Percentiles rank a stretch among this genome's conserved stretches.
These are phyloP conservation scores for Sanderia malayensis DNA, from an alignment of 30 jellyfish, hydroid and myxozoan species.

Conservation along the genomic window DNA sequence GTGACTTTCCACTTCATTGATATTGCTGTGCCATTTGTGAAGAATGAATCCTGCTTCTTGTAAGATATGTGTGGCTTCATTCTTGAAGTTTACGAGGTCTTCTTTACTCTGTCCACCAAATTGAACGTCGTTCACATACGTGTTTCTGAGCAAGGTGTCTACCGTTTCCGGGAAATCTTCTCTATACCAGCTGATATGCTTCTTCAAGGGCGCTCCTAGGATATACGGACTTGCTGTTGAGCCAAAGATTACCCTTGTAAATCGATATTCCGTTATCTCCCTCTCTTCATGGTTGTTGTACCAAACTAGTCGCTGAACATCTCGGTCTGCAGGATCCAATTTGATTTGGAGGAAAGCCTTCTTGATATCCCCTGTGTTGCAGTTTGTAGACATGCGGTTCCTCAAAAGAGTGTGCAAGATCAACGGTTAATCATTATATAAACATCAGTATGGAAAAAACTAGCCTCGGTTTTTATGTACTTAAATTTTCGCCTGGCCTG, in stretches of 20 bases:
- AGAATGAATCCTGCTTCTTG: slow-evolving; percentile 53
- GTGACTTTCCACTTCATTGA: slow-evolving; percentile 17
- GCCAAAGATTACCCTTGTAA: slow-evolving; percentile 52
- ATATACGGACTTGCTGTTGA: slow-evolving; percentile 46
- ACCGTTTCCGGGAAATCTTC: slow-evolving; percentile 49
- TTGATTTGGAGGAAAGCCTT: slow-evolving; percentile 47
- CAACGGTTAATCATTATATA: too few relatives aligned
- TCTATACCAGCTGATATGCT: slow-evolving; percentile 44
- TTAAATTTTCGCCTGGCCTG: too few relatives aligned
- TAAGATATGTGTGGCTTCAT: slow-evolving; percentile 46
- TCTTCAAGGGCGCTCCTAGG: slow-evolving; percentile 49
- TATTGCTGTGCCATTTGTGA: slow-evolving; percentile 66
- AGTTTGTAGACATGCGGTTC: slow-evolving; percentile 45
- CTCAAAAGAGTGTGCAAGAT: slow-evolving; percentile 45
- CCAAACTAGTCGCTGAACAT: slow-evolving; percentile 45
- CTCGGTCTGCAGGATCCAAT: slow-evolving; percentile 58
- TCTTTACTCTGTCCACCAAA: slow-evolving; percentile 29
- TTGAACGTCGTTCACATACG: slow-evolving; percentile 63
- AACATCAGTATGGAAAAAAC: too few relatives aligned
- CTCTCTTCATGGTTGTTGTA: slow-evolving; percentile 35
- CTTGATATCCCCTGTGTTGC: slow-evolving; percentile 58
- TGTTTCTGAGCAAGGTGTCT: slow-evolving; percentile 49
- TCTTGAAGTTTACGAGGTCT: slow-evolving; percentile 46
- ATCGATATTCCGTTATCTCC: slow-evolving; percentile 41
- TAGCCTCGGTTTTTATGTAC: too few relatives aligned